These are phyloP conservation scores for Steinernema khuongi DNA, from an alignment of 1,140 invertebrate species.

Conservation along the genomic window DNA sequence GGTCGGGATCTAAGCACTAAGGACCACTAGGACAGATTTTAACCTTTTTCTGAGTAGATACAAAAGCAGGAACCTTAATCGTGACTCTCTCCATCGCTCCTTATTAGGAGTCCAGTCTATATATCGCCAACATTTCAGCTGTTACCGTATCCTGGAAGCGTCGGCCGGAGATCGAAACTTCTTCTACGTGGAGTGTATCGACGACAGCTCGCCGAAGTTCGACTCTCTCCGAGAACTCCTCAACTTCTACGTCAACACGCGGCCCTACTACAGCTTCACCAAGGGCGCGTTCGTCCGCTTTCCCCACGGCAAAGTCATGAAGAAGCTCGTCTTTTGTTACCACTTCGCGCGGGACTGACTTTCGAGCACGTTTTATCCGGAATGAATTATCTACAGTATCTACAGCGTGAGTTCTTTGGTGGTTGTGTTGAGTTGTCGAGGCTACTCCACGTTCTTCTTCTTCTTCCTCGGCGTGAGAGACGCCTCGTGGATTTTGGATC, in stretches of 20 bases:
- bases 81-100: too few relatives aligned
- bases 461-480: not conserved
- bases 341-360: not conserved
- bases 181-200: slow-evolving; percentile 5
- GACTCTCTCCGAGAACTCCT: not conserved
- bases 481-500: not conserved
- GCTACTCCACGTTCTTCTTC: too few relatives aligned
- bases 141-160: not conserved
- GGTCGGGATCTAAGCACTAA: too few relatives aligned
- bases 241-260: slow-evolving; percentile 7
- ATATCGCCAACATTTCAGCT: not conserved
- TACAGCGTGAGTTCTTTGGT: too few relatives aligned
- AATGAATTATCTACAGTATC: too few relatives aligned
- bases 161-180: not conserved
- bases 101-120: too few relatives aligned
- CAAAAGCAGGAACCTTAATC: too few relatives aligned
- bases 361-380: too few relatives aligned
- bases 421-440: too few relatives aligned
- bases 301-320: not conserved
- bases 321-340: not conserved
- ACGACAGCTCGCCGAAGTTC: not conserved
- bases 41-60: too few relatives aligned
- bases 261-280: slow-evolving; percentile 1
- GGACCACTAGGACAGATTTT: too few relatives aligned
- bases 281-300: not conserved